Evolutionary conservation across 2,888 invertebrate species (phyloP).

Genomic region (Clanis bilineata): DNA sequence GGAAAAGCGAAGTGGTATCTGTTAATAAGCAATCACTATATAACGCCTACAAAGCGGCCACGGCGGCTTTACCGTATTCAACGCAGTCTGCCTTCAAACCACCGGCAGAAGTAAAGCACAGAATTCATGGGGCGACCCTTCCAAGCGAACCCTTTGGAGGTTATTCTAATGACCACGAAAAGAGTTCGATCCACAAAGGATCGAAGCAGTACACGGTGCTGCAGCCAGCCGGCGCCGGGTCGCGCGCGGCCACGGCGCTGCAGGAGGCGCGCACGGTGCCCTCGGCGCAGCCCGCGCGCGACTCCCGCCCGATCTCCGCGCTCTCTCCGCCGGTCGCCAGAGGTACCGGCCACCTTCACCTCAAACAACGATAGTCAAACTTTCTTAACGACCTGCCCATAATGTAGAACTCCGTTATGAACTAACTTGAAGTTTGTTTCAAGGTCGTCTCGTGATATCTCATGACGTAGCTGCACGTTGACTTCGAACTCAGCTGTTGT

Average conservation of each 20-base stretch:
- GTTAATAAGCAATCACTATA: constrained; percentile 80
- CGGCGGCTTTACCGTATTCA: constrained; percentile 85
- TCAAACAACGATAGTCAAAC: constrained; percentile 66
- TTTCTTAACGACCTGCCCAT: constrained; percentile 75
- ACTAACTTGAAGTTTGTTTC: constrained; percentile 76
- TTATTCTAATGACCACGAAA: constrained; percentile 83
- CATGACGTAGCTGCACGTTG: constrained; percentile 22
- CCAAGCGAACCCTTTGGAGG: constrained; percentile 89
- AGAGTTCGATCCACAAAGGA: constrained; percentile 61
- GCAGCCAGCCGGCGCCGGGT: constrained; percentile 91
- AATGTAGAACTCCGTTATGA: constrained; percentile 68
- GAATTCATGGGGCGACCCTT: constrained; percentile 60
- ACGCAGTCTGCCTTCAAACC: constrained; percentile 91
- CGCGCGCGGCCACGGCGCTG: constrained; percentile 90
- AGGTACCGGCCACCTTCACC: constrained; percentile 81
- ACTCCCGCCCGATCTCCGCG: constrained; percentile 71
- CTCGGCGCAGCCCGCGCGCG: constrained; percentile 76
- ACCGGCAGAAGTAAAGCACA: constrained; percentile 85
- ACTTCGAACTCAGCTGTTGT: constrained; percentile 8
- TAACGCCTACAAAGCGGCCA: constrained; percentile 79
- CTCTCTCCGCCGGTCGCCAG: constrained; percentile 90
- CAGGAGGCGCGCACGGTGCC: constrained; percentile 86
- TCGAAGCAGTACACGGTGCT: constrained; percentile 94
- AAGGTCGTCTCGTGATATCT: constrained; percentile 59
- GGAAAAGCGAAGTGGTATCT: constrained; percentile 75